Percentiles rank a stretch among this genome's conserved stretches.
These are phyloP conservation scores for Orius laevigatus DNA, from an alignment of 1,140 invertebrate species.

Conservation along the genomic window DNA sequence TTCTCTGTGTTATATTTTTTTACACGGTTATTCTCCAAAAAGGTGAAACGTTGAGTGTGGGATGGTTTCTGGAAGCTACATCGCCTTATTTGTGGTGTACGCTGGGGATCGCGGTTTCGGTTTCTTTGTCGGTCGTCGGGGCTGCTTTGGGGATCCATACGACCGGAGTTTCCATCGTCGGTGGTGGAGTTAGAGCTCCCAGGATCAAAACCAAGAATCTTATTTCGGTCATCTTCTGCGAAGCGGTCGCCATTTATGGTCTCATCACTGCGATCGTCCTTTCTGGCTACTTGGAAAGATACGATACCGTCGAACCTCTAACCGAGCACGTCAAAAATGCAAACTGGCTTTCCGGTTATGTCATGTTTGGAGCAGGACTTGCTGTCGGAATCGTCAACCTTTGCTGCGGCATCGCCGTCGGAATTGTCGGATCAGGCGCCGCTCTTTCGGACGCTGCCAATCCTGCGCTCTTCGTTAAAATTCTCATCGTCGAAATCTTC, in stretches of 20 bases:
- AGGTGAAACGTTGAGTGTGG: conserved; percentile 74
- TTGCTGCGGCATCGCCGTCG: conserved; percentile 89
- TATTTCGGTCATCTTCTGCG: conserved; percentile 97
- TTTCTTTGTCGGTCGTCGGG: conserved; percentile 90
- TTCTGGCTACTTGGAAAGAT: conserved; percentile 54
- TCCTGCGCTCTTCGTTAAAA: conserved; percentile 85
- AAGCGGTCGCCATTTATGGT: conserved; percentile 96
- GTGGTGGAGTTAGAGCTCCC: conserved; percentile 94
- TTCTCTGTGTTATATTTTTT: conserved; percentile 40
- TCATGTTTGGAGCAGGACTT: conserved; percentile 89
- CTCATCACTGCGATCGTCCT: conserved; percentile 93
- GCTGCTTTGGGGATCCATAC: conserved; percentile 94
- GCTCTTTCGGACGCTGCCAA: conserved; percentile 92
- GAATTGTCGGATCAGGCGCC: conserved; percentile 87
- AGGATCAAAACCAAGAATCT: conserved; percentile 99
- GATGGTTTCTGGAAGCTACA: conserved; percentile 70
- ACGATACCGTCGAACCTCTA: conserved; percentile 20
- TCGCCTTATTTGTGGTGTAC: conserved; percentile 86
- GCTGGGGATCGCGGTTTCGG: conserved; percentile 79
- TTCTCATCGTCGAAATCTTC: conserved; percentile 95
- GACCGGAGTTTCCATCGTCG: conserved; percentile 89
- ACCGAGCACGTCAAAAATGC: conserved; percentile 29
- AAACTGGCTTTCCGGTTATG: conserved; percentile 67
- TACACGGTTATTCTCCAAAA: conserved; percentile 77
- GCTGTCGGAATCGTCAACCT: conserved; percentile 87